Conservation (phyloP, 2,888 invertebrate genomes). For the Caenorhabditis afra region DNA sequence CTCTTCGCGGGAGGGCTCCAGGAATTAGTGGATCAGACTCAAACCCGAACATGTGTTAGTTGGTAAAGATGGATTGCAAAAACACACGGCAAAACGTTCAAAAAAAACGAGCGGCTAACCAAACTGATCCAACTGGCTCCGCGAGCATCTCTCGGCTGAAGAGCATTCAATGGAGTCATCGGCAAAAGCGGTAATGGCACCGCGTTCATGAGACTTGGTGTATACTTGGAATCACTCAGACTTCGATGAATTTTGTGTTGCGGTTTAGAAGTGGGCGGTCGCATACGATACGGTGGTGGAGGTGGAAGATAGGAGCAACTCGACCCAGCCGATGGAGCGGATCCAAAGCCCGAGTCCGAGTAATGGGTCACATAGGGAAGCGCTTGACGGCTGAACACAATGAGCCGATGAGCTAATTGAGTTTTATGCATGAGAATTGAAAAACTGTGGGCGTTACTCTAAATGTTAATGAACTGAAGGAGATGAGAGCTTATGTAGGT, state of each 20-base stretch:
- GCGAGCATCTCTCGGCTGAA: conserved; percentile 48
- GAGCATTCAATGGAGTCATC: conserved; percentile 47
- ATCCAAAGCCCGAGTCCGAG: conserved; percentile 79
- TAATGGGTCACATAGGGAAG: conserved; percentile 77
- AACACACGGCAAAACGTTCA: conserved; percentile 10
- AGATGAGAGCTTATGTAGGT: not conserved
- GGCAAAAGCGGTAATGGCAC: conserved; percentile 41
- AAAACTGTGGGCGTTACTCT: conserved; percentile 29
- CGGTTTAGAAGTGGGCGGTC: conserved; percentile 42
- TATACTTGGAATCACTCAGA: conserved; percentile 76
- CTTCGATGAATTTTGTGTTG: conserved; percentile 76
- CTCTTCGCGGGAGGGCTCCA: not conserved
- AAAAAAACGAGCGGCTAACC: conserved; percentile 29
- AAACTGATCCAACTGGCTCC: conserved; percentile 61
- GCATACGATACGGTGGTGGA: conserved; percentile 76
- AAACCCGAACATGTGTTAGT: conserved; percentile 44
- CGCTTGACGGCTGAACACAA: conserved; percentile 61
- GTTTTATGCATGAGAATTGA: conserved; percentile 21
- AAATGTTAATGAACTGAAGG: conserved; percentile 25
- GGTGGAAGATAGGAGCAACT: conserved; percentile 78
- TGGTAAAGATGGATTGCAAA: conserved; percentile 7
- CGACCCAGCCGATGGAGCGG: conserved; percentile 74
- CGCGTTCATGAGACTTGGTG: conserved; percentile 49
- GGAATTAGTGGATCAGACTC: conserved; percentile 42
- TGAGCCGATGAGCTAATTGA: not conserved